Evolutionary conservation across 2,113 vertebrate genomes (phyloP).

Genomic region (Stigmatopora nigra): DNA sequence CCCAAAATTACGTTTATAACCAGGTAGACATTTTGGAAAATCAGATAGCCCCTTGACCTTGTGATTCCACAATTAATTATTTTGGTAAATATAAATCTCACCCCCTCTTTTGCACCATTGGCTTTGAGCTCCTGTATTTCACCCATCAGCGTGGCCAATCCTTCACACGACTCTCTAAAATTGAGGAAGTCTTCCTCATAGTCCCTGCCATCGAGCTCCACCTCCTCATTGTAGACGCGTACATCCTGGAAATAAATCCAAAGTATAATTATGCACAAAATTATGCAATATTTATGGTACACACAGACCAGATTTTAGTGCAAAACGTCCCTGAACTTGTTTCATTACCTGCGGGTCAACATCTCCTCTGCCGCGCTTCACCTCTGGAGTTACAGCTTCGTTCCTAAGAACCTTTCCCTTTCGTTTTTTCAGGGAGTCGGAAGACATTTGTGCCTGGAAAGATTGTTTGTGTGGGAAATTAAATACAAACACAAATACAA

Average conservation of each 20-base stretch:
- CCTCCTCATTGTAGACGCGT: slow-evolving; percentile 85
- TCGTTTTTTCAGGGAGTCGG: slow-evolving; percentile 85
- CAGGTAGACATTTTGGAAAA: too few species aligned
- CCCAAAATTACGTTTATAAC: too few species aligned
- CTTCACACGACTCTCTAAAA: slow-evolving; percentile 88
- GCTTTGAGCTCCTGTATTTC: slow-evolving; percentile 95
- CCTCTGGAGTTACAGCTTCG: slow-evolving; percentile 77
- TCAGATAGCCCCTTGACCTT: too few species aligned
- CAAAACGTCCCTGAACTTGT: neutral
- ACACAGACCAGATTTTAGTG: neutral
- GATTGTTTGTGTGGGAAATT: too few species aligned
- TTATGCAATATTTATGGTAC: too few species aligned
- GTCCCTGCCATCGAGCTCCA: slow-evolving; percentile 82
- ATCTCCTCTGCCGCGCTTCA: slow-evolving; percentile 78
- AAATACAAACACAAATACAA: neutral
- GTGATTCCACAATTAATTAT: neutral
- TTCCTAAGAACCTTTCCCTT: slow-evolving; percentile 90
- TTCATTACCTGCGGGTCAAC: slow-evolving; percentile 78
- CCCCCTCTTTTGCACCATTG: slow-evolving; percentile 80
- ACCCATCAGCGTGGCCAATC: slow-evolving; percentile 83
- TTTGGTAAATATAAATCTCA: slow-evolving; percentile 54
- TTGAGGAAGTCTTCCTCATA: slow-evolving; percentile 81
- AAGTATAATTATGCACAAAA: neutral
- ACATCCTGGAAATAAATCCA: slow-evolving; percentile 68
- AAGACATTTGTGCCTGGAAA: slow-evolving; percentile 50